Percentiles rank a stretch among this genome's conserved stretches.
Conservation (phyloP, 2,113 vertebrate genomes). For the Candoia aspera region DNA sequence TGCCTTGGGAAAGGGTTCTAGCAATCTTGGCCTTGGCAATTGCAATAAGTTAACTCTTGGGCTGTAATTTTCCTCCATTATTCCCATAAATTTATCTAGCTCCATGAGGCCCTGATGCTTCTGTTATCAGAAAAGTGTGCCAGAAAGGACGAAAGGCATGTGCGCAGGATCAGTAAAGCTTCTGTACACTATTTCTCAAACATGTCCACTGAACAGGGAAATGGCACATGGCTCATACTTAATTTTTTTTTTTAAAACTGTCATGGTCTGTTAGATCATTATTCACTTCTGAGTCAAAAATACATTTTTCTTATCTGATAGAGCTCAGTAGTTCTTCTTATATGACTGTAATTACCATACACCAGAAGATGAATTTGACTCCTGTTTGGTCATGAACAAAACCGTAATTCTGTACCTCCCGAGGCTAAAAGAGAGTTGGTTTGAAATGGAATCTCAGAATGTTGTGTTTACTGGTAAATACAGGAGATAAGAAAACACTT, state of each 20-base stretch:
- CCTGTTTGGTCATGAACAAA: slow-evolving; percentile 57
- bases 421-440: slow-evolving; percentile 37
- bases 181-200: neutral
- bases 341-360: slow-evolving; percentile 51
- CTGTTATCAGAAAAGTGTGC: neutral
- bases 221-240: neutral
- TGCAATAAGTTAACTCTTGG: neutral
- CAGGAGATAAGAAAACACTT: slow-evolving; percentile 26
- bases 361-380: slow-evolving; percentile 54
- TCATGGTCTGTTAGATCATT: neutral
- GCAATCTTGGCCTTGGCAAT: neutral
- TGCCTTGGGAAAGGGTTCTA: neutral
- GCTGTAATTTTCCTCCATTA: neutral
- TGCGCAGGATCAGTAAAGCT: neutral
- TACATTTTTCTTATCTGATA: slow-evolving; percentile 56
- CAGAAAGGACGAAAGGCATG: neutral
- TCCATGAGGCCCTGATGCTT: neutral
- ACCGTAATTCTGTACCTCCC: slow-evolving; percentile 33
- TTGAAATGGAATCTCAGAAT: slow-evolving; percentile 35
- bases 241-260: neutral
- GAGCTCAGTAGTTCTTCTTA: neutral
- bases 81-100: neutral
- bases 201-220: neutral
- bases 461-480: slow-evolving; percentile 39
- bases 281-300: slow-evolving; percentile 20